Evolutionary conservation across 2,888 invertebrate genomes (phyloP).

Genomic region (Ferrisia virgata): DNA sequence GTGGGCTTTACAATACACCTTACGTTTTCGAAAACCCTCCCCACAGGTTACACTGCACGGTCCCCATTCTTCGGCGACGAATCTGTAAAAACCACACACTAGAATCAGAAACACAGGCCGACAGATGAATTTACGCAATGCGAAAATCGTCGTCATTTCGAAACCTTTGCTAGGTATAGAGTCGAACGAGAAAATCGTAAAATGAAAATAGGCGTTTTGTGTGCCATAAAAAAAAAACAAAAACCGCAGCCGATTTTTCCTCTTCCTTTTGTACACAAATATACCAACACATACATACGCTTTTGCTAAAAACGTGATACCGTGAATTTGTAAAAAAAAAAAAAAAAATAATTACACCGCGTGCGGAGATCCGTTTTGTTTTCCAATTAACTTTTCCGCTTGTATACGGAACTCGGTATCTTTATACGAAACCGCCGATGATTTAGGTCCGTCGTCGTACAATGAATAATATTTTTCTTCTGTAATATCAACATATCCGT

Average conservation of each 20-base stretch:
- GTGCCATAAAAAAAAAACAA: neutral
- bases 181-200: neutral
- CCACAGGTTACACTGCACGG: slow-evolving; percentile 90
- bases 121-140: neutral
- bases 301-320: neutral
- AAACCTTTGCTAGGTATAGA: neutral
- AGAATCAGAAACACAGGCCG: neutral
- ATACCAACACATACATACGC: neutral
- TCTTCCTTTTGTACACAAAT: neutral
- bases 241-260: neutral
- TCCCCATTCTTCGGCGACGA: slow-evolving; percentile 89
- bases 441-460: slow-evolving; percentile 41
- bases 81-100: slow-evolving; percentile 61
- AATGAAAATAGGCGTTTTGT: slow-evolving; percentile 6
- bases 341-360: slow-evolving; percentile 62
- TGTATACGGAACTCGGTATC: slow-evolving; percentile 15
- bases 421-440: slow-evolving; percentile 37
- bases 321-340: neutral
- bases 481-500: neutral
- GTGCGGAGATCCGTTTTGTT: slow-evolving; percentile 66
- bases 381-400: slow-evolving; percentile 68
- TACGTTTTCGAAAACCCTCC: slow-evolving; percentile 78
- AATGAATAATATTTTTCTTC: slow-evolving; percentile 38
- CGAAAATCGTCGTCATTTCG: neutral
- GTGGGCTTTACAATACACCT: slow-evolving; percentile 92